Evolutionary conservation across 2,888 invertebrate species (phyloP).

Genomic region (Chrysolina haemoptera): DNA sequence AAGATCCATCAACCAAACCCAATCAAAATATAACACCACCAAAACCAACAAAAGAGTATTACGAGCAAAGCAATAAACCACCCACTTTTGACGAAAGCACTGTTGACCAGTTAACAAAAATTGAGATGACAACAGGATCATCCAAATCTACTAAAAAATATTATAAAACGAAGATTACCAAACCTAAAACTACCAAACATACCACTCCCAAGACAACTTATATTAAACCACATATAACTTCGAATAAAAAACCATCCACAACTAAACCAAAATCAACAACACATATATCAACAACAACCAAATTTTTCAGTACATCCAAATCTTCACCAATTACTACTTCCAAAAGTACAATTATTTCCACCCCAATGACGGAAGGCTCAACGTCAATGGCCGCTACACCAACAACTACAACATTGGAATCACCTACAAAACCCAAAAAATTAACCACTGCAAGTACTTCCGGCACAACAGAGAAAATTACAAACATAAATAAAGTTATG

Average conservation of each 20-base stretch:
- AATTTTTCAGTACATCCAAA: background rate
- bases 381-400: background rate
- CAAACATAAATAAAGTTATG: constrained; percentile 17
- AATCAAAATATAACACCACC: constrained; percentile 15
- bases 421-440: too few relatives aligned
- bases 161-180: constrained; percentile 14
- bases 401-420: constrained; percentile 19
- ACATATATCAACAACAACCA: constrained; percentile 15
- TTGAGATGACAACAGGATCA: constrained; percentile 18
- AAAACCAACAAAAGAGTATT: constrained; percentile 33
- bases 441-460: too few relatives aligned
- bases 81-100: background rate
- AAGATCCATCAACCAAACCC: background rate
- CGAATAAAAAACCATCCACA: constrained; percentile 16
- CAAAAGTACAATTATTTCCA: background rate
- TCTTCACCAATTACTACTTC: background rate
- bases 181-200: constrained; percentile 17
- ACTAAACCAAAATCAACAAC: constrained; percentile 32
- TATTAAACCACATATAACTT: background rate
- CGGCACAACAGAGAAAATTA: constrained; percentile 35
- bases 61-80: constrained; percentile 14
- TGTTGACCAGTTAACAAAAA: background rate
- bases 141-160: constrained; percentile 29
- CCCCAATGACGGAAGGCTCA: background rate
- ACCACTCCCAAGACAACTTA: constrained; percentile 6